Percentiles rank a stretch among this genome's conserved stretches.
These are phyloP conservation scores for Anastrepha obliqua DNA, from an alignment of 1,140 invertebrate genomes.

Conservation along the genomic window DNA sequence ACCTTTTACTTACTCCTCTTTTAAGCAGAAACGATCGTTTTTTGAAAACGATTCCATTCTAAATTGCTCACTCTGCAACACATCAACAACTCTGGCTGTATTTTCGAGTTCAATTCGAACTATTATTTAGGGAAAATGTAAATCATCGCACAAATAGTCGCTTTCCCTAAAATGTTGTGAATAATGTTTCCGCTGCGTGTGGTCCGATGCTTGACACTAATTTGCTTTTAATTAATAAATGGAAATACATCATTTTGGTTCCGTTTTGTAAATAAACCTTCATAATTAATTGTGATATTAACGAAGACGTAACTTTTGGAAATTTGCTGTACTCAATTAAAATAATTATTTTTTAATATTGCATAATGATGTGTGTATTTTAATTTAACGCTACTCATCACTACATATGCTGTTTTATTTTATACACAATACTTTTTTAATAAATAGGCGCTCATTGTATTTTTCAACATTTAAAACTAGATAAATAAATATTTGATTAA, in stretches of 20 bases:
- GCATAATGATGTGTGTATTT: background rate
- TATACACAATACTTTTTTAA: background rate
- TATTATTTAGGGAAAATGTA: conserved; percentile 4
- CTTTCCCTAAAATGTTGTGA: background rate
- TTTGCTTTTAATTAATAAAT: conserved; percentile 1
- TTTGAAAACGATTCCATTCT: conserved; percentile 63
- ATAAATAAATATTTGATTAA: conserved; percentile 10
- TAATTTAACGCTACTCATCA: background rate
- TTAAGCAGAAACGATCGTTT: conserved; percentile 55
- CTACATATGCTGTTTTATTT: background rate
- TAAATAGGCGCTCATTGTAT: background rate
- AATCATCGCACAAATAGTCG: conserved; percentile 9
- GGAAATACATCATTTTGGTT: background rate
- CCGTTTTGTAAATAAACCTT: conserved; percentile 41
- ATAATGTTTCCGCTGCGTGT: background rate
- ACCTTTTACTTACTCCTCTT: background rate
- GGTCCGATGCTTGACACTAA: background rate
- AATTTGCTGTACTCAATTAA: conserved; percentile 19
- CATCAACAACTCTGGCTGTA: conserved; percentile 68
- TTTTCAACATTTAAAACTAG: conserved; percentile 1
- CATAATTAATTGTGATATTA: conserved; percentile 50
- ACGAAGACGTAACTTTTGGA: conserved; percentile 1
- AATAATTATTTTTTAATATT: conserved; percentile 11
- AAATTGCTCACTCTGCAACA: conserved; percentile 69
- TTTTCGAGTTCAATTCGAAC: conserved; percentile 71